Percentiles rank a stretch among this genome's conserved stretches.
phyloP scores from a whole-genome alignment of 2,113 vertebrate genomes.

The Cheirogaleus medius region DNA sequence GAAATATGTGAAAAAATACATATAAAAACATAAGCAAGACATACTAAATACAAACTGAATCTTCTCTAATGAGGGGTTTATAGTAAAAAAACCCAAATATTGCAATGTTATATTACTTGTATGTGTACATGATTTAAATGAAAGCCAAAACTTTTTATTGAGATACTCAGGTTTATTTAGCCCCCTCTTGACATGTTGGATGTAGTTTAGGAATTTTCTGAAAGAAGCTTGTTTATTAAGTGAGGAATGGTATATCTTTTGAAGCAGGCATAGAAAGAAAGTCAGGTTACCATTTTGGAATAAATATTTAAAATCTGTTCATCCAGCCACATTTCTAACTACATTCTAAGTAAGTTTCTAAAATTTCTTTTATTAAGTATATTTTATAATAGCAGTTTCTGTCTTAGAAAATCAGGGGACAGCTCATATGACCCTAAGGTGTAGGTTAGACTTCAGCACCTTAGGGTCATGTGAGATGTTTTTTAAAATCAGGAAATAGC shows the following conservation, averaged over 20 bases:
- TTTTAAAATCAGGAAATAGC: conserved; percentile 5
- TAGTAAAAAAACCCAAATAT: neutral
- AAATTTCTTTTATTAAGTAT: neutral
- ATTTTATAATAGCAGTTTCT: neutral
- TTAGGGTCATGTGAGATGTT: neutral
- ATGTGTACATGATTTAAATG: neutral
- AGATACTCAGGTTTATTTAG: conserved; percentile 30
- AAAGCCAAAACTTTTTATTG: conserved; percentile 24
- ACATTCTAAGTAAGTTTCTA: conserved; percentile 45
- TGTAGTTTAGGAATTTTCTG: conserved; percentile 47
- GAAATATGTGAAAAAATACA: neutral
- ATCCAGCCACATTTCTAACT: conserved; percentile 55
- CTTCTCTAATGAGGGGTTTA: conserved; percentile 4
- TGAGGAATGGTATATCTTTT: conserved; percentile 36
- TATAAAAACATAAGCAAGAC: neutral
- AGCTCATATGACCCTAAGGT: neutral
- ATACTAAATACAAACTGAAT: neutral
- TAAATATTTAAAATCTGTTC: neutral
- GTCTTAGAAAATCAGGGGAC: neutral
- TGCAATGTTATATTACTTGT: neutral
- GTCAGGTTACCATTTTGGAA: neutral
- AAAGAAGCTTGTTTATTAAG: conserved; percentile 47
- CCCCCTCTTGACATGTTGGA: neutral
- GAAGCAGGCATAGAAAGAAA: conserved; percentile 31
- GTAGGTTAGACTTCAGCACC: neutral